Conservation (phyloP, 2,888 invertebrate species). For the Eupithecia subfuscata region DNA sequence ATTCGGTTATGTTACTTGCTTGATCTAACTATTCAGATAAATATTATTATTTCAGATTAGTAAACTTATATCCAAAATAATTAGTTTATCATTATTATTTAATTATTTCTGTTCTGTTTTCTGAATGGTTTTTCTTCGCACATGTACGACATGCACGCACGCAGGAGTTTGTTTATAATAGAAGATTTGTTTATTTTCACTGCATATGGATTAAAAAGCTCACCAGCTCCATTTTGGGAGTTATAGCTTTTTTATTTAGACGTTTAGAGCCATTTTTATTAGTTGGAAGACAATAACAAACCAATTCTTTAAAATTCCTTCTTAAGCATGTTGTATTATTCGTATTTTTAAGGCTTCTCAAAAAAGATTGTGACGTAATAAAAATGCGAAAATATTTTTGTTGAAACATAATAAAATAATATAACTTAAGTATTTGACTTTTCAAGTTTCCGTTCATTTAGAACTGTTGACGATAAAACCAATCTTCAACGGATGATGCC, state of each 20-base stretch:
- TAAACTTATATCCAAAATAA: background rate
- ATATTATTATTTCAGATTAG: background rate
- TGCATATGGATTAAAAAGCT: constrained; percentile 83
- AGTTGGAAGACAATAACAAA: constrained; percentile 34
- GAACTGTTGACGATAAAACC: background rate
- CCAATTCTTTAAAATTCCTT: background rate
- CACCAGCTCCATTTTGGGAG: constrained; percentile 70
- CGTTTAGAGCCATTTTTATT: constrained; percentile 42
- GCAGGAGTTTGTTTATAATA: constrained; percentile 73
- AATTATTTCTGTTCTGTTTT: background rate
- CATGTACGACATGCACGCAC: constrained; percentile 56
- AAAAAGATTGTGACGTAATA: background rate
- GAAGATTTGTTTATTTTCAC: constrained; percentile 76
- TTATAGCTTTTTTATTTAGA: constrained; percentile 68
- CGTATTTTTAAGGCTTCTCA: background rate
- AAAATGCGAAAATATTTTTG: background rate
- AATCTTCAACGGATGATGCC: background rate
- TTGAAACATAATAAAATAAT: background rate
- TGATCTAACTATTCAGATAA: no score
- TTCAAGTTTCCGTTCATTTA: background rate
- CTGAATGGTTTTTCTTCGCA: constrained; percentile 41
- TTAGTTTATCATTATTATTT: background rate
- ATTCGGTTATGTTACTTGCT: no score
- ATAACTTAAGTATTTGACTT: background rate
- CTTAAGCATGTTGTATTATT: background rate